phyloP scores from a whole-genome alignment of 2,113 vertebrate species.

The Xerus inauris region DNA sequence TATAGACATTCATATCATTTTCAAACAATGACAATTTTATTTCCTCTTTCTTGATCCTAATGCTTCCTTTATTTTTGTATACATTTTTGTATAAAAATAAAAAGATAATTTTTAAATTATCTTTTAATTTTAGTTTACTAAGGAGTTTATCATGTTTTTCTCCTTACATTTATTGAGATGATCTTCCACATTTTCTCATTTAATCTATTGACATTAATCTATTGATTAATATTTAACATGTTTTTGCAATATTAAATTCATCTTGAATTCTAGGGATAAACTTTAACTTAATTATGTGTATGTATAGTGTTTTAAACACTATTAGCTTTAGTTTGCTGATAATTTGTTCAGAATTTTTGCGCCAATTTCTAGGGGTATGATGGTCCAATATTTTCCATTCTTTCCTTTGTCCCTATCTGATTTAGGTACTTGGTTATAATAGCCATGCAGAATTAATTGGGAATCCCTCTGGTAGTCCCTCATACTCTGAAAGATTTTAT shows the following conservation, averaged over 20 bases:
- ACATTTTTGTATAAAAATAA: no score
- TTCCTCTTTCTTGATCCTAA: background rate
- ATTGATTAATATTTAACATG: background rate
- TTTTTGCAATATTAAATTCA: background rate
- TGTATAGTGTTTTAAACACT: background rate
- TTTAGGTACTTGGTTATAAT: background rate
- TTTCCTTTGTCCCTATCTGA: background rate
- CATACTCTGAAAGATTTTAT: background rate
- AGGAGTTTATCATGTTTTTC: background rate
- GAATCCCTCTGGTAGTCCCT: background rate
- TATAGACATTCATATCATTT: background rate
- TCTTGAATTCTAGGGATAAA: background rate
- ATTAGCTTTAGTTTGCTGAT: background rate
- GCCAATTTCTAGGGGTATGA: background rate
- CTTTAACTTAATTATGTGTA: background rate
- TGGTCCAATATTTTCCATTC: background rate
- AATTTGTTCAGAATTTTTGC: background rate
- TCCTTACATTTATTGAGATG: background rate
- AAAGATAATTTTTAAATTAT: background rate
- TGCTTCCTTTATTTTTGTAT: background rate
- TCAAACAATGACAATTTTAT: background rate
- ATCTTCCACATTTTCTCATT: background rate
- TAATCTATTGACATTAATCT: background rate
- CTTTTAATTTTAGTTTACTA: background rate
- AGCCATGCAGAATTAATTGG: background rate